Conservation (phyloP, 2,888 invertebrate genomes). For the Cheilosia vernalis region DNA sequence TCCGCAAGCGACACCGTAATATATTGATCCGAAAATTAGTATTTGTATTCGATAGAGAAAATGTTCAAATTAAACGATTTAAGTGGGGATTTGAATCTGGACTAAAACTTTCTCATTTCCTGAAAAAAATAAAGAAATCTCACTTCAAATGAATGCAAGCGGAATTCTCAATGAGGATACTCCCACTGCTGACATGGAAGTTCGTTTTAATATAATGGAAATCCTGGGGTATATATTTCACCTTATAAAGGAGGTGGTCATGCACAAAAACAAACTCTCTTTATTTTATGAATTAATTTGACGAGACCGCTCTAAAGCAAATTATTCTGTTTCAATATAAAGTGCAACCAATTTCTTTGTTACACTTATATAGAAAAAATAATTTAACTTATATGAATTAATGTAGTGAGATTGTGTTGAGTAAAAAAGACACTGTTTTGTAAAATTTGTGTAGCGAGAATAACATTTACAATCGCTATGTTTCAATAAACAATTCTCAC, state of each 20-base stretch:
- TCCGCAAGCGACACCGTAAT: slow-evolving; percentile 52
- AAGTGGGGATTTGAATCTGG: slow-evolving; percentile 38
- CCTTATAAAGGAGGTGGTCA: slow-evolving; percentile 57
- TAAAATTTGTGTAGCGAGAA: no score
- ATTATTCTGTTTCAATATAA: not conserved
- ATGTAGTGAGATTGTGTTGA: no score
- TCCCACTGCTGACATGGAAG: slow-evolving; percentile 60
- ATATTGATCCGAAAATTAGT: slow-evolving; percentile 66
- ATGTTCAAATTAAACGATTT: slow-evolving; percentile 63
- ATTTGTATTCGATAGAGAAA: slow-evolving; percentile 52
- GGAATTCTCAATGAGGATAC: slow-evolving; percentile 73
- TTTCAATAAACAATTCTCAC: no score
- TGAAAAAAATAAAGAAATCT: slow-evolving; percentile 51
- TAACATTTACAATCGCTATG: no score
- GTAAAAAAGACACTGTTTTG: no score
- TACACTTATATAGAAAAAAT: no score
- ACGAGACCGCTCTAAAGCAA: slow-evolving; percentile 12
- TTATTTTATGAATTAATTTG: slow-evolving; percentile 58
- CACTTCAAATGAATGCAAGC: slow-evolving; percentile 72
- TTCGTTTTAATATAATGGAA: slow-evolving; percentile 70
- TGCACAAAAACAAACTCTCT: slow-evolving; percentile 63
- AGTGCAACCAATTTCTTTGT: no score
- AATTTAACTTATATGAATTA: no score
- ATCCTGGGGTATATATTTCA: slow-evolving; percentile 48
- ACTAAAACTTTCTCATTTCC: slow-evolving; percentile 70